These are phyloP conservation scores for Austrofundulus limnaeus DNA, from an alignment of 2,113 vertebrate species.

Conservation along the genomic window DNA sequence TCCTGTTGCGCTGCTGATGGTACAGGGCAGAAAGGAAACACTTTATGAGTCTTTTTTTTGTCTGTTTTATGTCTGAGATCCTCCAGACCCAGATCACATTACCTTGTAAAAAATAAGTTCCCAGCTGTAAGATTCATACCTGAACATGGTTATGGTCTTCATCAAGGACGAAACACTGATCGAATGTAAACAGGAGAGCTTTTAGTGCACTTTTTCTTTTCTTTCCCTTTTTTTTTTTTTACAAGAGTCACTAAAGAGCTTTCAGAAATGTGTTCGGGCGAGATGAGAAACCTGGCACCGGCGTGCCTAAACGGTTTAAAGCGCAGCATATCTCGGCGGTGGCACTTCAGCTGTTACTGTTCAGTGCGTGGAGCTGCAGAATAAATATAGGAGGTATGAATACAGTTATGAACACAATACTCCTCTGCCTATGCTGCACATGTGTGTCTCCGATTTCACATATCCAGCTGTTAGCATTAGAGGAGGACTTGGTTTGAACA, in stretches of 20 bases:
- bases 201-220: conserved; percentile 57
- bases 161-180: conserved; percentile 58
- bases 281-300: conserved; percentile 67
- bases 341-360: conserved; percentile 72
- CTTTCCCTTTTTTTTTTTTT: conserved; percentile 48
- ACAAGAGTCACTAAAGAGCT: conserved; percentile 66
- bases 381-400: conserved; percentile 64
- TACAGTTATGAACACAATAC: conserved; percentile 60
- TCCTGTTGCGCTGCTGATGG: too few relatives aligned
- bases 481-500: conserved; percentile 4
- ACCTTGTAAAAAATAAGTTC: conserved; percentile 68
- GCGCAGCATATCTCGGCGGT: conserved; percentile 61
- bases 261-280: conserved; percentile 64
- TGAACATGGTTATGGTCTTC: conserved; percentile 32
- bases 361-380: conserved; percentile 48
- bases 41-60: too few relatives aligned
- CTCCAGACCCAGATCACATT: conserved; percentile 50
- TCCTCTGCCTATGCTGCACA: conserved; percentile 39
- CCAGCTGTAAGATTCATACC: conserved; percentile 55
- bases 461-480: conserved; percentile 56
- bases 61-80: conserved; percentile 24
- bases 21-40: too few relatives aligned
- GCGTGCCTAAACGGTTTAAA: conserved; percentile 71
- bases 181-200: conserved; percentile 63
- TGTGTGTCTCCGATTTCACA: conserved; percentile 41